Conservation (phyloP, 2,888 invertebrate genomes). For the Argyresthia albistria region DNA sequence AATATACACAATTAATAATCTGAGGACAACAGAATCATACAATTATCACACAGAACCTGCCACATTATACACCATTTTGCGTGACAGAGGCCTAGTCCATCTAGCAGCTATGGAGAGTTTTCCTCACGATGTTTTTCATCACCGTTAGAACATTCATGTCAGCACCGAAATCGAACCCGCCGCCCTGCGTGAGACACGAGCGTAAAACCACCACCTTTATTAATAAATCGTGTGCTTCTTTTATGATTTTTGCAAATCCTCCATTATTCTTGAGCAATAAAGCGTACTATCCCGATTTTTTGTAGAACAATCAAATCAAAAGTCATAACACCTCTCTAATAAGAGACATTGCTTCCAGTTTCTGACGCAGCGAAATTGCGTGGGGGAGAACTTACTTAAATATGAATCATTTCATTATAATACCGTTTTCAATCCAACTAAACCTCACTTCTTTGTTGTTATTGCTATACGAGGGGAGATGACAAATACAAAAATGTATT, state of each 20-base stretch:
- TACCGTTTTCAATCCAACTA: constrained; percentile 70
- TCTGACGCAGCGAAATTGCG: constrained; percentile 30
- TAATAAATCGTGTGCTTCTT: not conserved
- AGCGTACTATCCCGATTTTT: not conserved
- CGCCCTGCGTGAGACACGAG: too few species aligned
- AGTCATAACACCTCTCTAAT: constrained; percentile 65
- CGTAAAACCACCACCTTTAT: too few species aligned
- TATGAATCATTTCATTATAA: constrained; percentile 74
- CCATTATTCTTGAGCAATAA: not conserved
- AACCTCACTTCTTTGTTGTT: constrained; percentile 67
- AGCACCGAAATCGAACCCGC: too few species aligned
- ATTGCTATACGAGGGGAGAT: constrained; percentile 55
- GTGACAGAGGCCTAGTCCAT: too few species aligned
- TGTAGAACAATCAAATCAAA: constrained; percentile 43
- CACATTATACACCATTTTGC: too few species aligned
- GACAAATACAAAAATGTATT: constrained; percentile 61
- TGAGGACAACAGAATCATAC: too few species aligned
- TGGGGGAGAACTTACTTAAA: constrained; percentile 70
- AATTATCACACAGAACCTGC: too few species aligned
- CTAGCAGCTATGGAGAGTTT: not conserved
- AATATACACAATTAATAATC: too few species aligned
- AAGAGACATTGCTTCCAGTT: constrained; percentile 67
- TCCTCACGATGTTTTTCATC: too few species aligned
- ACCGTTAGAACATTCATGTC: too few species aligned
- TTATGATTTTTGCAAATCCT: not conserved